Evolutionary conservation across 2,797 vertebrate genomes (phyloP).

Genomic region (Oreochromis mossambicus): DNA sequence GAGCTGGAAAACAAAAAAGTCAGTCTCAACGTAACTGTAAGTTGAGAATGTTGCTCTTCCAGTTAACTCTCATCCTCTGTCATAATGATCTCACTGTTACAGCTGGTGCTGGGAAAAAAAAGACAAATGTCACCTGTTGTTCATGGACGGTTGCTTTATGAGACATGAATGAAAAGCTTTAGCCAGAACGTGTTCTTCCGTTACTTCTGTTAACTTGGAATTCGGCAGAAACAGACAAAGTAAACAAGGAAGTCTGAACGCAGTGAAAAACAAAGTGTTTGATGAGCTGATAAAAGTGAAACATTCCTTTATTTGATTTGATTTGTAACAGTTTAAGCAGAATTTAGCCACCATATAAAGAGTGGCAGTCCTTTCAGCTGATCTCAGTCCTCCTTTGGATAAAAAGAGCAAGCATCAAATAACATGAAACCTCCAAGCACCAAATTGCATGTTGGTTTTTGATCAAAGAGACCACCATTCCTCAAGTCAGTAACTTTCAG

Average conservation of each 20-base stretch:
- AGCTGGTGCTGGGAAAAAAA: not conserved
- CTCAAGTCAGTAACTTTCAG: conserved; percentile 34
- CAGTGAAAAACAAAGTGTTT: not conserved
- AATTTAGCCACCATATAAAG: not conserved
- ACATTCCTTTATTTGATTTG: not conserved
- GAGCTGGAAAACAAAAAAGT: not conserved
- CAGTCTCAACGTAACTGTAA: not conserved
- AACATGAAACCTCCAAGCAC: not conserved
- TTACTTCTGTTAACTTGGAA: not conserved
- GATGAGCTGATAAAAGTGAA: not conserved
- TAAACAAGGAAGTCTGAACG: not conserved
- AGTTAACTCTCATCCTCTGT: not conserved
- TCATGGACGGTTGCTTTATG: not conserved
- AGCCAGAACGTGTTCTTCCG: conserved; percentile 4
- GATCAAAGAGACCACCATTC: conserved; percentile 26
- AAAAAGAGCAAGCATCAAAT: not conserved
- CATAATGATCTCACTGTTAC: not conserved
- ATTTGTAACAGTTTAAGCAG: not conserved
- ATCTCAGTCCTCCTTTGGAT: not conserved
- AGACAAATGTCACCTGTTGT: not conserved
- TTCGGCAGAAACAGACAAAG: not conserved
- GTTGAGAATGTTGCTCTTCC: not conserved
- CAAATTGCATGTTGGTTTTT: conserved; percentile 9
- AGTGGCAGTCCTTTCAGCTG: not conserved
- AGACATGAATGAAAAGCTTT: not conserved